These are phyloP conservation scores for Rutilus rutilus DNA, from an alignment of 2,113 vertebrate species.

Conservation along the genomic window DNA sequence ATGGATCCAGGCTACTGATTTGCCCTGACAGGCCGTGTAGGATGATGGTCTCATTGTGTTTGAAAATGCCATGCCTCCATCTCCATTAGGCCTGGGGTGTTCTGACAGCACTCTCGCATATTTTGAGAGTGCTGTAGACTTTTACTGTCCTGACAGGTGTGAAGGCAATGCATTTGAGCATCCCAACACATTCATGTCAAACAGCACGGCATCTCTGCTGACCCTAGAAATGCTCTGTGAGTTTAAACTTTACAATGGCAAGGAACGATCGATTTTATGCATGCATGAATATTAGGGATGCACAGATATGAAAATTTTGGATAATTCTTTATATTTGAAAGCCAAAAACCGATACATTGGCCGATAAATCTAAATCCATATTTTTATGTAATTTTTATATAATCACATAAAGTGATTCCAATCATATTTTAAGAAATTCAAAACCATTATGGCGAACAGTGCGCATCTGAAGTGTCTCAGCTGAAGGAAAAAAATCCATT, in stretches of 20 bases:
- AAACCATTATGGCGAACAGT: no score
- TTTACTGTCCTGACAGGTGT: constrained; percentile 25
- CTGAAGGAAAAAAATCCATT: no score
- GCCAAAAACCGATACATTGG: no score
- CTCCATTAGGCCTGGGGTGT: constrained; percentile 36
- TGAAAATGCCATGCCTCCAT: constrained; percentile 20
- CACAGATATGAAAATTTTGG: no score
- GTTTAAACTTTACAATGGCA: not conserved
- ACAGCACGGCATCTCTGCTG: not conserved
- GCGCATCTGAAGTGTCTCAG: no score
- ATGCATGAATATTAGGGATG: not conserved
- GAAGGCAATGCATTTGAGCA: constrained; percentile 20
- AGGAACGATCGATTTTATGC: not conserved
- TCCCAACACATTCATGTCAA: constrained; percentile 18
- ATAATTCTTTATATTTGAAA: no score
- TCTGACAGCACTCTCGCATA: constrained; percentile 34
- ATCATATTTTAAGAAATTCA: no score
- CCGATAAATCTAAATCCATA: no score
- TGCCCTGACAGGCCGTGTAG: constrained; percentile 8
- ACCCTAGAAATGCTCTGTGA: not conserved
- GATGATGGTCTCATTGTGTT: constrained; percentile 38
- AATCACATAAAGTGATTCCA: no score
- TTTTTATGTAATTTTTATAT: no score
- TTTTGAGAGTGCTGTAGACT: constrained; percentile 38
- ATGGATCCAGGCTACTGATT: constrained; percentile 13